These are phyloP conservation scores for Lasioglossum baleicum DNA, from an alignment of 1,140 invertebrate genomes.

Conservation along the genomic window DNA sequence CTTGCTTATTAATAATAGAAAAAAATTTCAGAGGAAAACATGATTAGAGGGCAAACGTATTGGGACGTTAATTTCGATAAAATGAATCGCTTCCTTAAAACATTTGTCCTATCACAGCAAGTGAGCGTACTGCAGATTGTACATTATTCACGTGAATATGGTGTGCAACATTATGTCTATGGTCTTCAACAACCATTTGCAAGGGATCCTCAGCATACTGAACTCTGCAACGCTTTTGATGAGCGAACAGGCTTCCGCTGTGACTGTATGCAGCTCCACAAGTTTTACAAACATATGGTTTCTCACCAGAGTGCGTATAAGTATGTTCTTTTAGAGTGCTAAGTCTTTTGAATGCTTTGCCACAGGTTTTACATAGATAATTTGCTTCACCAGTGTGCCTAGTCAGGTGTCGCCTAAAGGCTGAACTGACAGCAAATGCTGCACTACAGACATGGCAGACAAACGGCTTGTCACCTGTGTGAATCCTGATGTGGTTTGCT, in stretches of 20 bases:
- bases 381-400: constrained; percentile 83
- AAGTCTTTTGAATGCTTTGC: constrained; percentile 83
- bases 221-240: constrained; percentile 78
- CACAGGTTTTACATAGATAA: constrained; percentile 82
- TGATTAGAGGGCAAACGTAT: too few species aligned
- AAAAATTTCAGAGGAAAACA: too few species aligned
- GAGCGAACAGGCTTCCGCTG: constrained; percentile 78
- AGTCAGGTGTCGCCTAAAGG: constrained; percentile 80
- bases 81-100: constrained; percentile 61
- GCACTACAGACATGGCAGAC: constrained; percentile 79
- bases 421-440: constrained; percentile 78
- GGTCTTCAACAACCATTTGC: constrained; percentile 71
- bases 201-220: constrained; percentile 70
- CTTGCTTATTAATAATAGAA: too few species aligned
- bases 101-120: constrained; percentile 77
- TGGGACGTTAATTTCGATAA: background rate
- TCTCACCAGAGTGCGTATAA: constrained; percentile 81
- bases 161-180: constrained; percentile 67
- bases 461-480: constrained; percentile 78
- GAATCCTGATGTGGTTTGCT: constrained; percentile 78
- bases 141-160: constrained; percentile 78
- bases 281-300: constrained; percentile 81
- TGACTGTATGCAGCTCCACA: constrained; percentile 81
- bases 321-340: constrained; percentile 82
- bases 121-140: constrained; percentile 74